Percentiles rank a stretch among this genome's conserved stretches.
Conservation (phyloP, 2,113 vertebrate species). For the Ornithorhynchus anatinus region DNA sequence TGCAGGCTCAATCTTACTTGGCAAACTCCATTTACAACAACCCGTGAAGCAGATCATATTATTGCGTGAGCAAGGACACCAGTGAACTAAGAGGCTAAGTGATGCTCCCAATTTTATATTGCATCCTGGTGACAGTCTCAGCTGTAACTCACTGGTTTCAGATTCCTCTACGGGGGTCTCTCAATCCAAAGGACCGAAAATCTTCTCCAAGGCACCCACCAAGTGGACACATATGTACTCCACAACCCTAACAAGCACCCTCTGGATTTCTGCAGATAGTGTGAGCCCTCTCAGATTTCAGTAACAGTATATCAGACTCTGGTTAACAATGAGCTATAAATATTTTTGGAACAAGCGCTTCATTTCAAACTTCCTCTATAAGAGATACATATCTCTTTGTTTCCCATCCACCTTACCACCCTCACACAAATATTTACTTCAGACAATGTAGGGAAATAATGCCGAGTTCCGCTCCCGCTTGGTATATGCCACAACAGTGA, state of each 20-base stretch:
- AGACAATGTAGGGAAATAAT: conserved; percentile 61
- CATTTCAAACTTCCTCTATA: conserved; percentile 52
- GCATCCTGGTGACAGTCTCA: neutral
- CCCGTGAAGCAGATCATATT: too few species aligned
- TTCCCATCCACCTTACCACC: conserved; percentile 43
- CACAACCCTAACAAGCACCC: neutral
- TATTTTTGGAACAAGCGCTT: conserved; percentile 50
- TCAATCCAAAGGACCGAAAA: neutral
- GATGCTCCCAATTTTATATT: too few species aligned
- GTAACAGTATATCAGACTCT: conserved; percentile 37
- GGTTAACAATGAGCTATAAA: conserved; percentile 58
- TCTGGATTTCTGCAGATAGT: conserved; percentile 16
- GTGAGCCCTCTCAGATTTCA: neutral
- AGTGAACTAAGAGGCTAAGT: too few species aligned
- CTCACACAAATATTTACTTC: conserved; percentile 60
- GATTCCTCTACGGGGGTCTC: neutral
- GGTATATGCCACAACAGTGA: conserved; percentile 32
- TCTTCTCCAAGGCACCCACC: neutral
- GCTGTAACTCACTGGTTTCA: neutral
- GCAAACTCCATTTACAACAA: too few species aligned
- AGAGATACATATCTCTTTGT: conserved; percentile 51
- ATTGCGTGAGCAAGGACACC: too few species aligned
- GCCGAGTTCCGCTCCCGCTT: conserved; percentile 29
- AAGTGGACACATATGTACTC: neutral
- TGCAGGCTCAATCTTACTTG: too few species aligned